phyloP scores from a whole-genome alignment of 2,797 vertebrate genomes.

The Pelochelys cantorii region DNA sequence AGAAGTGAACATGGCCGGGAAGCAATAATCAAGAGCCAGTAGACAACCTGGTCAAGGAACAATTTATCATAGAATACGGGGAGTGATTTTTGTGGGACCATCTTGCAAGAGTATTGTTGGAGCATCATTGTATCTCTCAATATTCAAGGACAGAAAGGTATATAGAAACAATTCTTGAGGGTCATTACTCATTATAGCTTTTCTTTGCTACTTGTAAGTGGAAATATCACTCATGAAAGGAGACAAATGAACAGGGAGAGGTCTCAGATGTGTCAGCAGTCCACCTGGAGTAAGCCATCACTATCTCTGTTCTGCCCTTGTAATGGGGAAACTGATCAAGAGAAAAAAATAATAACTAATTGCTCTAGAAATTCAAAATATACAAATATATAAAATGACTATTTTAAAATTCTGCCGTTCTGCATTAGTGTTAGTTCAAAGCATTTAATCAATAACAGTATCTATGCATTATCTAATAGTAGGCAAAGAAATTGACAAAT shows the following conservation, averaged over 20 bases:
- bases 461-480: conserved; percentile 15
- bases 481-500: conserved; percentile 60
- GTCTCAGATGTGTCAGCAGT: neutral
- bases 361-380: conserved; percentile 29
- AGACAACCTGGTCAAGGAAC: neutral
- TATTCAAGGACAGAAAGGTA: neutral
- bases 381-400: neutral
- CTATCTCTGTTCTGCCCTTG: neutral
- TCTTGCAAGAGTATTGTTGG: neutral
- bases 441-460: neutral
- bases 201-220: neutral
- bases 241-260: neutral
- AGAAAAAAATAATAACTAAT: conserved; percentile 19
- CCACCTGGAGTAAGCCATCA: neutral
- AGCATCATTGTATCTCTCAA: too few relatives aligned
- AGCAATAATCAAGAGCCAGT: neutral
- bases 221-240: neutral
- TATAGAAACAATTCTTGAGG: neutral
- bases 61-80: neutral
- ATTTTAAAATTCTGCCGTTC: conserved; percentile 16
- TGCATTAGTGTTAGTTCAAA: neutral
- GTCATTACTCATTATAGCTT: neutral
- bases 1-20: neutral
- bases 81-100: neutral
- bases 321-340: conserved; percentile 19